Evolutionary conservation across 2,113 vertebrate genomes (phyloP), one percentile per base, ranked within the genome.

Genomic region (Micromys minutus): DNA sequence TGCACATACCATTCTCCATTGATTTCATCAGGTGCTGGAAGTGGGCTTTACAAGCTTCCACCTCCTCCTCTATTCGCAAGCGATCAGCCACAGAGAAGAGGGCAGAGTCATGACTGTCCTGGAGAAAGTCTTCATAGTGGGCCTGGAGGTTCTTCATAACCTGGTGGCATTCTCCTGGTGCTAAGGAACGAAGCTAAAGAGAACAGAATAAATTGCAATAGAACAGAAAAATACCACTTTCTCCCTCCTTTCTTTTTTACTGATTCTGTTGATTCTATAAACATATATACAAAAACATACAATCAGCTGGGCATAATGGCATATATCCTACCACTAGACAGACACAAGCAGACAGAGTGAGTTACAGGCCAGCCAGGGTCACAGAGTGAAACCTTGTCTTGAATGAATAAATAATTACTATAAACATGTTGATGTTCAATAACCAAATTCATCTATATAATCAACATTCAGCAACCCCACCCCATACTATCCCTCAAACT

Each of bases 121-220:
- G 98, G 93, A 99, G 98, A 87, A 99, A 99, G 98, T 99, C 99
- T 17, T 99, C 97, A 5, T 98, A 98, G 97, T 99, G 99, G 7
- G 98, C 97, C 76, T 99, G 99, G 39, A 99, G 98, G 95, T 98
- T 99, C 97, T 98, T 98, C 97, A 99, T 95, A 74, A 98, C 95
- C 89, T 99, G 99, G 94, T 99, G 98, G 71, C 99, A 98, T 63
- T 99, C 99, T 1, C 98, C 98, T 3, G 98, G 97, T 0, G 98
- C 96, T 97, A 98, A 98, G 52, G 98, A 97, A 4, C 99, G 98
- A 85, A 99, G 98, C 99, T 99, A 72, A 13, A 86, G 0, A 94
- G 75, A 87, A n/a, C 31, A 0, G 22, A 89, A 63, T 74, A 90
- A 90, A 92, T 26, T 81, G 91, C 47, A 93, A 24, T 3, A 80